These are phyloP conservation scores for Odontamblyopus rebecca DNA, from an alignment of 2,797 vertebrate genomes.

Conservation along the genomic window DNA sequence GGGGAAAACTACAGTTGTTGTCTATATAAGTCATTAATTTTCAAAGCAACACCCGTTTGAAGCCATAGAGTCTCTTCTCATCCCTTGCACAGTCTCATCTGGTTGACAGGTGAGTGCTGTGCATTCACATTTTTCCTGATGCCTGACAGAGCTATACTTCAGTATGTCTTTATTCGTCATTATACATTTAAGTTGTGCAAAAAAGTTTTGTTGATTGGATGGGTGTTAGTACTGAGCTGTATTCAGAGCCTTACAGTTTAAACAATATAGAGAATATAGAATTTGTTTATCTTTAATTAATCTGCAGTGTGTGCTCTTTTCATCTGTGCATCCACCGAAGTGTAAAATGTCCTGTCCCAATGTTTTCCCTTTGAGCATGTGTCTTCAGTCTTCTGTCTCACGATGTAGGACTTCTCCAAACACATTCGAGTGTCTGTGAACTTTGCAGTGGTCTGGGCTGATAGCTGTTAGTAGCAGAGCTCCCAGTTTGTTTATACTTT, in stretches of 20 bases:
- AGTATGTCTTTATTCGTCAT: conserved; percentile 22
- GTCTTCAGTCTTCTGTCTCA: conserved; percentile 66
- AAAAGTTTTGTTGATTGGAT: too few species aligned
- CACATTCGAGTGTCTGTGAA: conserved; percentile 58
- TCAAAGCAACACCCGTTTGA: background rate
- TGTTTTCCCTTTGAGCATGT: conserved; percentile 57
- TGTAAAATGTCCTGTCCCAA: conserved; percentile 1
- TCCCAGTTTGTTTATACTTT: conserved; percentile 69
- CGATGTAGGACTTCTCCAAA: conserved; percentile 70
- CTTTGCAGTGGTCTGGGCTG: conserved; percentile 43
- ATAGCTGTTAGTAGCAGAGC: conserved; percentile 63
- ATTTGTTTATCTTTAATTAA: background rate
- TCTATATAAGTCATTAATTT: background rate
- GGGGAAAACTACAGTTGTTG: background rate
- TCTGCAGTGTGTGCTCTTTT: background rate
- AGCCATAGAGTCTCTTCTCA: background rate
- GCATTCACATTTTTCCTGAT: conserved; percentile 25
- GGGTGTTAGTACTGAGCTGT: too few species aligned
- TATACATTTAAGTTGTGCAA: too few species aligned
- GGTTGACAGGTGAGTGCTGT: too few species aligned
- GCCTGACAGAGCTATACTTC: conserved; percentile 59
- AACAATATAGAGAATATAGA: too few species aligned
- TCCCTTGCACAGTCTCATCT: background rate
- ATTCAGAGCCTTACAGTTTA: too few species aligned
- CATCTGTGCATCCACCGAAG: background rate